Percentiles rank a stretch among this genome's conserved stretches.
Conservation (phyloP, 2,888 invertebrate genomes). For the Octonoba sinensis region DNA sequence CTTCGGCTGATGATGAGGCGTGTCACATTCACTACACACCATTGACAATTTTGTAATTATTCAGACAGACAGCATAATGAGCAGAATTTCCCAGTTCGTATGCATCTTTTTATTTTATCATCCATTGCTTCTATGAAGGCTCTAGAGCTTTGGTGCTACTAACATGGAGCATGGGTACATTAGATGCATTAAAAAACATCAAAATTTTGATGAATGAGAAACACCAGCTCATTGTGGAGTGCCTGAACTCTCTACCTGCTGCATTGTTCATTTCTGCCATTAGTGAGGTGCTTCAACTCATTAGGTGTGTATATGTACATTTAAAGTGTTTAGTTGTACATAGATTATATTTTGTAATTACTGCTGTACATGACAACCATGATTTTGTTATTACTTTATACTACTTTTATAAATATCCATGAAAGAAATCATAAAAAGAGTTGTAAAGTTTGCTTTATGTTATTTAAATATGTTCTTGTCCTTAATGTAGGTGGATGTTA, state of each 20-base stretch:
- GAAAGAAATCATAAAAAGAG: constrained; percentile 13
- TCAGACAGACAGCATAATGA: constrained; percentile 12
- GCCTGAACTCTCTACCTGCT: constrained; percentile 57
- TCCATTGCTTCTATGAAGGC: constrained; percentile 40
- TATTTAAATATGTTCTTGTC: constrained; percentile 49
- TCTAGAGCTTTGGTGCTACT: constrained; percentile 62
- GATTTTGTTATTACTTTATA: constrained; percentile 57
- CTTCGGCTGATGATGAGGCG: constrained; percentile 10
- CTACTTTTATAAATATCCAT: constrained; percentile 47
- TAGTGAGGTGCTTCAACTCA: constrained; percentile 57
- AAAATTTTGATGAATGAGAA: constrained; percentile 34
- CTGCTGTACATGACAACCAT: constrained; percentile 40
- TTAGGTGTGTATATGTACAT: constrained; percentile 41
- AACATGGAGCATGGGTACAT: constrained; percentile 56
- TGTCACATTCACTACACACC: constrained; percentile 20
- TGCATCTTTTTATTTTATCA: constrained; percentile 11
- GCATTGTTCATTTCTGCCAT: constrained; percentile 52
- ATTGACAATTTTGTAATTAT: constrained; percentile 34
- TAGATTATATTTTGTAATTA: constrained; percentile 58
- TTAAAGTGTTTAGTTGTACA: constrained; percentile 49
- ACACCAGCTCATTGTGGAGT: constrained; percentile 52
- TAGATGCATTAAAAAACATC: constrained; percentile 36
- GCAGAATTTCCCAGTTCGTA: constrained; percentile 24
- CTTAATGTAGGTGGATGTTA: constrained; percentile 33
- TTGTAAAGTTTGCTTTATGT: constrained; percentile 32